Conservation (phyloP, 1,140 invertebrate genomes). For the Carposina sasakii region DNA sequence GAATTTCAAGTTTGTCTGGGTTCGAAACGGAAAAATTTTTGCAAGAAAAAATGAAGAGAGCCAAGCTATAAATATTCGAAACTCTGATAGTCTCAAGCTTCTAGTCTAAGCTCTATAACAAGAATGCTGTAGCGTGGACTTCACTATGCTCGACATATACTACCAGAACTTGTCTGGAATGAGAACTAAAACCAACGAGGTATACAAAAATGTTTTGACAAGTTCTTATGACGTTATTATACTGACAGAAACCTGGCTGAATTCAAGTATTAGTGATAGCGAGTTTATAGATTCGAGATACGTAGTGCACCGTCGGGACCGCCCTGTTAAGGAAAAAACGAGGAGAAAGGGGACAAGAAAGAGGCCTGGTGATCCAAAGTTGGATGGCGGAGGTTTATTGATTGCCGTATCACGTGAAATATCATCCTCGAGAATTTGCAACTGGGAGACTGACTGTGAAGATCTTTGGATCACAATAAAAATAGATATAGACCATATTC, state of each 20-base stretch:
- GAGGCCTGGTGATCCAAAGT: neutral
- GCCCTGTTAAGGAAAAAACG: neutral
- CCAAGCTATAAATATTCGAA: no score
- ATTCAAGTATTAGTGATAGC: conserved; percentile 1
- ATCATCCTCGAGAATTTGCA: neutral
- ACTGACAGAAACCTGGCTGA: conserved; percentile 10
- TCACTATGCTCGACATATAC: neutral
- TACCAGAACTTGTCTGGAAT: neutral
- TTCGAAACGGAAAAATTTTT: no score
- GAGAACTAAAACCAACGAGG: neutral
- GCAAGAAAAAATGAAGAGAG: no score
- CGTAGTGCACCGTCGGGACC: conserved; percentile 8
- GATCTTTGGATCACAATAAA: conserved; percentile 7
- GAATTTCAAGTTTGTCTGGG: no score
- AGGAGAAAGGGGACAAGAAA: neutral
- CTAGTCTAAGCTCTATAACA: no score
- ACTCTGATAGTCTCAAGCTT: no score
- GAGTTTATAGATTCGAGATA: conserved; percentile 14
- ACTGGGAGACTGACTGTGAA: conserved; percentile 6
- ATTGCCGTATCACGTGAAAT: neutral
- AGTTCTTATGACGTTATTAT: conserved; percentile 5
- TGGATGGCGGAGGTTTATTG: conserved; percentile 8
- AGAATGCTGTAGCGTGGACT: no score
- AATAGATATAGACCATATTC: neutral
- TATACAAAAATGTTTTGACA: neutral